Percentiles rank a stretch among this genome's conserved stretches.
phyloP scores from a whole-genome alignment of 2,113 vertebrate species.

The Plecturocebus donacophilus region DNA sequence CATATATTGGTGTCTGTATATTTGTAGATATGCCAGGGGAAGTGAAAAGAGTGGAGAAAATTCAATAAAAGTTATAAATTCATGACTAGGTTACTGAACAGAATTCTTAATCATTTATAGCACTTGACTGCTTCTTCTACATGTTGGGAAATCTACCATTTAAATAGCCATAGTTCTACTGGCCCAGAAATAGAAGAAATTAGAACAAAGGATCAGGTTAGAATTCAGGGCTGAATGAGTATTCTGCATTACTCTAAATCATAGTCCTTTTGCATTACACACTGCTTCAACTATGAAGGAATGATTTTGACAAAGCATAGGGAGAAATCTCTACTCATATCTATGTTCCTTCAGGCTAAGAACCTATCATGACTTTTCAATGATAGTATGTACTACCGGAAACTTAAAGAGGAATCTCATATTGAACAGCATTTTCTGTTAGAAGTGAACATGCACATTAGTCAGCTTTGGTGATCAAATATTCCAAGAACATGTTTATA shows the following conservation, averaged over 20 bases:
- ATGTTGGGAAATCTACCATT: conserved; percentile 20
- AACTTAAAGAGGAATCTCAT: background rate
- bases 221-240: conserved; percentile 22
- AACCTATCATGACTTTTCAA: background rate
- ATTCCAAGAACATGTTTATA: background rate
- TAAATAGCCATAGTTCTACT: conserved; percentile 34
- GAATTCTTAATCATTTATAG: conserved; percentile 50
- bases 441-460: background rate
- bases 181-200: conserved; percentile 18
- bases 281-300: background rate
- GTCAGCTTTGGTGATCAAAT: background rate
- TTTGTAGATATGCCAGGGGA: background rate
- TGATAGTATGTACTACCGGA: background rate
- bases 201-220: background rate
- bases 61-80: conserved; percentile 27
- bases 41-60: background rate
- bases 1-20: background rate
- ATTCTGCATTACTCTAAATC: background rate
- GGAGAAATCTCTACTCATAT: background rate
- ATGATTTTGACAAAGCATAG: background rate
- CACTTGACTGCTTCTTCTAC: background rate
- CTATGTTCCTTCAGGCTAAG: background rate
- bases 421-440: background rate
- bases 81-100: background rate
- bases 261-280: background rate